Percentiles rank a stretch among this genome's conserved stretches.
Evolutionary conservation across 1,140 invertebrate species (phyloP).

Genomic region (Globodera ellingtonae): DNA sequence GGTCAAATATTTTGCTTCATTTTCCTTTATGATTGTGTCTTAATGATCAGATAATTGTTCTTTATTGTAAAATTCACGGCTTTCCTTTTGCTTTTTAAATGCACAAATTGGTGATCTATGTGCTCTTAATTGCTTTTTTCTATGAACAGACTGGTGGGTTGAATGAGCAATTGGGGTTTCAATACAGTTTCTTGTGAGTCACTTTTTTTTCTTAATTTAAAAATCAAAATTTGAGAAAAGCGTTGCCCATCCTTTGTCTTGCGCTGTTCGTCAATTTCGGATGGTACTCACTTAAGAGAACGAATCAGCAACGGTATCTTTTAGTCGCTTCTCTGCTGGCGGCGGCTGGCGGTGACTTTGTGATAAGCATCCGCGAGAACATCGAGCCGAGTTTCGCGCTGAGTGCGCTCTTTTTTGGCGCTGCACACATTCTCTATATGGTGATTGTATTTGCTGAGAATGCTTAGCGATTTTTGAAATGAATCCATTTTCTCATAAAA

Average conservation of each 20-base stretch:
- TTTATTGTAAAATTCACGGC: background rate
- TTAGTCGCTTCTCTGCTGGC: slow-evolving; percentile 25
- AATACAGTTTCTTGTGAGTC: slow-evolving; percentile 29
- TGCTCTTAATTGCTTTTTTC: slow-evolving; percentile 39
- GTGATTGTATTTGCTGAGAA: slow-evolving; percentile 9
- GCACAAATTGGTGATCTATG: slow-evolving; percentile 20
- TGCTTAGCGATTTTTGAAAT: background rate
- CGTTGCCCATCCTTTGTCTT: slow-evolving; percentile 31
- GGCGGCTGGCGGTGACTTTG: slow-evolving; percentile 37
- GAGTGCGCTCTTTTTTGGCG: slow-evolving; percentile 32
- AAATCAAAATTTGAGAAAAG: slow-evolving; percentile 33
- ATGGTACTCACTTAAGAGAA: background rate
- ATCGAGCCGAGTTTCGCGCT: slow-evolving; percentile 16
- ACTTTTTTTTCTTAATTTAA: slow-evolving; percentile 14
- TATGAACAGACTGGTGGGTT: slow-evolving; percentile 39
- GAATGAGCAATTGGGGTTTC: slow-evolving; percentile 4
- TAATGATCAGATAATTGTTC: no score
- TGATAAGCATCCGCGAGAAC: slow-evolving; percentile 34
- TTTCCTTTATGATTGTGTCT: no score
- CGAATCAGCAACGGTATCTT: background rate
- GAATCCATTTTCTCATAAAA: slow-evolving; percentile 11
- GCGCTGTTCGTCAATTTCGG: slow-evolving; percentile 25
- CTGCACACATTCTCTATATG: slow-evolving; percentile 45
- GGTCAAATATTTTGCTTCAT: no score
- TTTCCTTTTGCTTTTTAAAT: background rate